Conservation (phyloP, 2,888 invertebrate genomes). For the Eurytoma californica region DNA sequence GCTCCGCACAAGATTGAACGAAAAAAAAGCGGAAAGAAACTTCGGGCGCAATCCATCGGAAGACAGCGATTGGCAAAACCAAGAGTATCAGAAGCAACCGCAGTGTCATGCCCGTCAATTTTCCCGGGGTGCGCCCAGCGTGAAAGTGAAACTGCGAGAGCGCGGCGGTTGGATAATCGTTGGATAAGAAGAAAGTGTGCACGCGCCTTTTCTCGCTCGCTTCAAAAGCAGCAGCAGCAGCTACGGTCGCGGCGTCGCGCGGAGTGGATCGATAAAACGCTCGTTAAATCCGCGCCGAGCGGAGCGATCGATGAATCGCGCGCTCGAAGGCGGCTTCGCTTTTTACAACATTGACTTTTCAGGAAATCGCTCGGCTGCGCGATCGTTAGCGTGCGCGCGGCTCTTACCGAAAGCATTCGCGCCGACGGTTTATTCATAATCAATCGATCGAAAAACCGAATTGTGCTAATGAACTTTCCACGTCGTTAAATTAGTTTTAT, state of each 20-base stretch:
- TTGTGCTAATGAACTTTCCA: no score
- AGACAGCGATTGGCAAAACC: not conserved
- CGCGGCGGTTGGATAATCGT: constrained; percentile 41
- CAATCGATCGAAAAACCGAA: no score
- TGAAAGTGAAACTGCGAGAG: constrained; percentile 40
- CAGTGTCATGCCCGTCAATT: constrained; percentile 49
- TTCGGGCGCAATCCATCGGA: not conserved
- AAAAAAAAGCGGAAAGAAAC: not conserved
- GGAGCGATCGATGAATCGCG: not conserved
- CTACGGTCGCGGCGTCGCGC: not conserved
- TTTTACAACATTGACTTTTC: not conserved
- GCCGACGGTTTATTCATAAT: no score
- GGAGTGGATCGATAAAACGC: not conserved
- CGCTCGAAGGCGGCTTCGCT: not conserved
- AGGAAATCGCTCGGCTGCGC: not conserved
- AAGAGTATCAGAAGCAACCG: not conserved
- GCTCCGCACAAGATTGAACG: no score
- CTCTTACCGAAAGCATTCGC: not conserved
- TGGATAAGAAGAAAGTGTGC: constrained; percentile 42
- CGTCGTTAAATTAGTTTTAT: no score
- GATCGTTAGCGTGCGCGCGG: not conserved
- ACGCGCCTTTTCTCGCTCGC: not conserved
- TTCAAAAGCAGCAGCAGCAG: not conserved
- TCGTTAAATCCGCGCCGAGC: constrained; percentile 6
- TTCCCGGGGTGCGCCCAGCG: constrained; percentile 16